Evolutionary conservation across 2,888 invertebrate genomes (phyloP).

Genomic region (Patella depressa): DNA sequence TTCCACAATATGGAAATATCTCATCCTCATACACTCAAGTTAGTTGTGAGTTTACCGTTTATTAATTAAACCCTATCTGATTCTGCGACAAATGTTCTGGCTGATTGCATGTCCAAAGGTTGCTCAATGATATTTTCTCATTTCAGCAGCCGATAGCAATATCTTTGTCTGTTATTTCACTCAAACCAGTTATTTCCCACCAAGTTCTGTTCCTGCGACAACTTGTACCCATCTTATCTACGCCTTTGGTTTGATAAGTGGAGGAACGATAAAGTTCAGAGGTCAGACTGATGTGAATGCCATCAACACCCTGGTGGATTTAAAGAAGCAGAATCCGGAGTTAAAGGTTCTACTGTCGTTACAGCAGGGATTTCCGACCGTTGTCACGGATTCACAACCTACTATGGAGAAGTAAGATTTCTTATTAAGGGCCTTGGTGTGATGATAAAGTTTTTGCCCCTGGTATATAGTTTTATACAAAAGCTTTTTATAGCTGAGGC

Average conservation of each 20-base stretch:
- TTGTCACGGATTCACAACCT: conserved; percentile 18
- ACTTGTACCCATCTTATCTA: conserved; percentile 40
- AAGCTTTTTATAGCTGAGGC: no score
- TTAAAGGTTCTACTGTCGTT: conserved; percentile 37
- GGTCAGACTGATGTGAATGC: conserved; percentile 1
- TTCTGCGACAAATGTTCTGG: no score
- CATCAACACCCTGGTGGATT: conserved; percentile 16
- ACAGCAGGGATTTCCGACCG: conserved; percentile 33
- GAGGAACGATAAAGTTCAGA: not conserved
- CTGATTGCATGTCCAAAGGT: no score
- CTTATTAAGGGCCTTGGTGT: not conserved
- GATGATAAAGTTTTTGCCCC: not conserved
- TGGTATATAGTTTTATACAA: not conserved
- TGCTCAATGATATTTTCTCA: no score
- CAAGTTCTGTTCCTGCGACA: conserved; percentile 28
- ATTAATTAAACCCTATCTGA: no score
- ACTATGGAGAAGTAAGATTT: conserved; percentile 1
- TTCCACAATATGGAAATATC: no score
- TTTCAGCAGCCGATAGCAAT: no score
- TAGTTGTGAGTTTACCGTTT: no score
- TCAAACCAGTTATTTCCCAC: conserved; percentile 27
- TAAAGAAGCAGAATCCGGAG: conserved; percentile 28
- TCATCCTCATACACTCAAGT: no score
- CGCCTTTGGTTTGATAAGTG: conserved; percentile 36
- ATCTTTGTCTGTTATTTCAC: conserved; percentile 38